Evolutionary conservation across 2,888 invertebrate genomes (phyloP).

Genomic region (Saturnia japonica): DNA sequence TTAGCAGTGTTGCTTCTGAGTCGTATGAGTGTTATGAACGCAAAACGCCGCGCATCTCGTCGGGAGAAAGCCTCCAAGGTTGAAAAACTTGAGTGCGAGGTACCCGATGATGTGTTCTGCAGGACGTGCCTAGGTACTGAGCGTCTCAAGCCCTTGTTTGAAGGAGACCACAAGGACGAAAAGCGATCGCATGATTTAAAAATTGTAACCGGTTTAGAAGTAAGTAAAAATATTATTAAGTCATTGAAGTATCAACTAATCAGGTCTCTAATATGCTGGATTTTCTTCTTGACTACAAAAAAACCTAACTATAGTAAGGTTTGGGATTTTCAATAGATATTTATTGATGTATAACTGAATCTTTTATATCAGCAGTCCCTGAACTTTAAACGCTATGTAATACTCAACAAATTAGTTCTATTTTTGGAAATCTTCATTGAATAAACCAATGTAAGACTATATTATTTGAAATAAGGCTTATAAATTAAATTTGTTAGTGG

Average conservation of each 20-base stretch:
- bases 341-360: too few relatives aligned
- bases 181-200: conserved; percentile 45
- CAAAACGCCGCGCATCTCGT: conserved; percentile 28
- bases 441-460: too few relatives aligned
- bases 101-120: conserved; percentile 35
- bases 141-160: conserved; percentile 46
- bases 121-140: conserved; percentile 53
- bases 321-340: too few relatives aligned
- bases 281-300: neutral
- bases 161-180: conserved; percentile 37
- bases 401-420: too few relatives aligned
- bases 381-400: too few relatives aligned
- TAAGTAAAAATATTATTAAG: conserved; percentile 27
- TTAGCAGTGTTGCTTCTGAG: conserved; percentile 50
- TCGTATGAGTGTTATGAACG: conserved; percentile 39
- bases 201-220: conserved; percentile 49
- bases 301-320: too few relatives aligned
- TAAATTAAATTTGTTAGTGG: too few relatives aligned
- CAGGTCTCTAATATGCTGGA: neutral
- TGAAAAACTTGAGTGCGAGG: conserved; percentile 24
- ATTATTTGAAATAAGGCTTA: too few relatives aligned
- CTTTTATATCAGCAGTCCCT: too few relatives aligned
- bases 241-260: neutral
- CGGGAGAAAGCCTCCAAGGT: conserved; percentile 26
- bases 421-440: too few relatives aligned